A percentile compares a stretch with the other conserved stretches of the same genome.
These are phyloP conservation scores for Saccostrea cuccullata DNA, from an alignment of 1,140 invertebrate genomes.

Conservation along the genomic window DNA sequence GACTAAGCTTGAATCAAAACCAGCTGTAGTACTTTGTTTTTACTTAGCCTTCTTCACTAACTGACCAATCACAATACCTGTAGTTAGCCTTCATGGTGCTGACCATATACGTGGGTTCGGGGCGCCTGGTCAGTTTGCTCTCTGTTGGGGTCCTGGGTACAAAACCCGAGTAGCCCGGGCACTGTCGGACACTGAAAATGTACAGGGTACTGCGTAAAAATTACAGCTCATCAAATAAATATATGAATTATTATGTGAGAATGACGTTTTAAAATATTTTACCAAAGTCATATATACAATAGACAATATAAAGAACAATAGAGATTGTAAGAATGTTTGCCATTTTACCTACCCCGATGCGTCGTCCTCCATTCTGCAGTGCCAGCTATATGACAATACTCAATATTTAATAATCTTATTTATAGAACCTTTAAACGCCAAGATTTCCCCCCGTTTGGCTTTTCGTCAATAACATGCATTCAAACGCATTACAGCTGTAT, in stretches of 20 bases:
- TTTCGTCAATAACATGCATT: background rate
- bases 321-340: too few species aligned
- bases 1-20: too few species aligned
- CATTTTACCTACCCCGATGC: background rate
- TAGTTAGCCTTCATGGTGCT: slow-evolving; percentile 60
- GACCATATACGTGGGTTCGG: slow-evolving; percentile 44
- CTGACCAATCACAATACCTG: slow-evolving; percentile 44
- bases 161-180: slow-evolving; percentile 62
- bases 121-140: slow-evolving; percentile 39
- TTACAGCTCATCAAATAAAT: too few species aligned
- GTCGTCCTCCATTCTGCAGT: background rate
- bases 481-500: background rate
- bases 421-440: background rate
- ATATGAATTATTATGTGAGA: too few species aligned
- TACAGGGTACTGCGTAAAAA: background rate
- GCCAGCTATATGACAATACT: background rate
- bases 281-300: too few species aligned
- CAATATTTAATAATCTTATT: background rate
- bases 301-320: too few species aligned
- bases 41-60: too few species aligned
- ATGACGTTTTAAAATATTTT: too few species aligned
- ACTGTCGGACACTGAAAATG: slow-evolving; percentile 59
- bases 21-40: too few species aligned
- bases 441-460: background rate
- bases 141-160: slow-evolving; percentile 57